Evolutionary conservation across 2,888 invertebrate species (phyloP), one percentile per base, ranked within the genome.

Genomic region (Blomia tropicalis): DNA sequence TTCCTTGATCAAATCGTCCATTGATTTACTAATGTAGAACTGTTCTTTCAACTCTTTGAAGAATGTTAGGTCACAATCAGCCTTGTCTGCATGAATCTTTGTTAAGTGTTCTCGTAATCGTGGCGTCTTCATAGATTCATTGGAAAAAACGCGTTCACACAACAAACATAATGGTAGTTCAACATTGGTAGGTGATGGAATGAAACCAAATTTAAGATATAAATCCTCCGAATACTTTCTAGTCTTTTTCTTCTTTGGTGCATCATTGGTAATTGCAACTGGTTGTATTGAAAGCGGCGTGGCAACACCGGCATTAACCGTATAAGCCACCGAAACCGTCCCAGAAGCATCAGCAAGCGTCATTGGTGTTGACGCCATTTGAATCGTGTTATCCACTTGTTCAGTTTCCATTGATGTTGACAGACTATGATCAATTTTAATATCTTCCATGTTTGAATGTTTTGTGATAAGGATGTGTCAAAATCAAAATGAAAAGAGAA

Each of bases 361-460:
- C 22, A 47, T 7, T 27, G 51, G 51, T 22, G 22, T 14, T 7
- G 51, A 22, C 51, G n/a, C 51, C 51, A 11, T 7, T 7, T 11
- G 7, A 11, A n/a, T 47, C 22, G 7, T n/a, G 5, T 19, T n/a
- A 25, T 7, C n/a, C 51, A 47, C 51, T 27, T 7, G 7, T 27
- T 47, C 51, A 14, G 51, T 22, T 47, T 47, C 51, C 51, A 47
- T 47, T n/a, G n/a, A n/a, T n/a, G n/a, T n/a, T n/a, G n/a, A n/a
- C n/a, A n/a, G n/a, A n/a, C n/a, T n/a, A n/a, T n/a, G n/a, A n/a
- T n/a, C n/a, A n/a, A n/a, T n/a, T n/a, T n/a, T n/a, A n/a, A n/a
- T n/a, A n/a, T n/a, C n/a, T n/a, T n/a, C n/a, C n/a, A n/a, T n/a
- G n/a, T n/a, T n/a, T n/a, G n/a, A n/a, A n/a, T n/a, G n/a, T n/a